Base-by-base conservation (phyloP, 2,888 invertebrate species). In the Oxyteleia sp. region DNA sequence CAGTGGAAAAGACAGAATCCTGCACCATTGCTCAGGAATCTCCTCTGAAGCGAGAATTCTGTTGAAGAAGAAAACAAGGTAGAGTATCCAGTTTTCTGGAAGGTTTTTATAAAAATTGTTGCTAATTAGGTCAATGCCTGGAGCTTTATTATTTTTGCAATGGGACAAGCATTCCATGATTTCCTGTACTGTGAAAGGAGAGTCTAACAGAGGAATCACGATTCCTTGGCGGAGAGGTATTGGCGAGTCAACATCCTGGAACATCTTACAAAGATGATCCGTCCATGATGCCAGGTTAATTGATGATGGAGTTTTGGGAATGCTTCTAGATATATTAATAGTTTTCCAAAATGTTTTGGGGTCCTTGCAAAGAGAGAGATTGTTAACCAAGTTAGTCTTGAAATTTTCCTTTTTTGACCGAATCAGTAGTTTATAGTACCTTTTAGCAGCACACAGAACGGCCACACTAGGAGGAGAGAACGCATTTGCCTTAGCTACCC, bases 101-200 rank as follows among this genome's bases (percentile, higher is more conserved):
- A 57, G 41, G 11, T 57, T 38, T 20, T 41, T 38, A 7, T 57
- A 57, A 11, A 57, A 57, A 8, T 11, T 38, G 16, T 57, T 38
- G 18, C 4, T 41, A 4, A 57, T 57, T 20, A n/a, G 20, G 10
- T 57, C 57, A n/a, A 38, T n/a, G 20, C 41, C 41, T 20, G 57
- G 29, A n/a, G 57, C 57, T 38, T n/a, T 57, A 11, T 41, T 38
- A 13, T 57, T 32, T 35, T 18, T 57, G 35, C 57, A 57, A 0
- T 20, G 18, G 1, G 4, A n/a, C 10, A 51, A 13, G 26, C 51
- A 23, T 13, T 26, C 2, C 16, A 26, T 11, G 8, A 26, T 23
- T 18, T 51, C 26, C 0, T 16, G 7, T 0, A 8, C 8, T 1
- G 47, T 18, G 7, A 47, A 18, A 5, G 2, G 1, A 0, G 8